Base-by-base conservation (phyloP, 2,113 vertebrate species). In the Macquaria australasica region DNA sequence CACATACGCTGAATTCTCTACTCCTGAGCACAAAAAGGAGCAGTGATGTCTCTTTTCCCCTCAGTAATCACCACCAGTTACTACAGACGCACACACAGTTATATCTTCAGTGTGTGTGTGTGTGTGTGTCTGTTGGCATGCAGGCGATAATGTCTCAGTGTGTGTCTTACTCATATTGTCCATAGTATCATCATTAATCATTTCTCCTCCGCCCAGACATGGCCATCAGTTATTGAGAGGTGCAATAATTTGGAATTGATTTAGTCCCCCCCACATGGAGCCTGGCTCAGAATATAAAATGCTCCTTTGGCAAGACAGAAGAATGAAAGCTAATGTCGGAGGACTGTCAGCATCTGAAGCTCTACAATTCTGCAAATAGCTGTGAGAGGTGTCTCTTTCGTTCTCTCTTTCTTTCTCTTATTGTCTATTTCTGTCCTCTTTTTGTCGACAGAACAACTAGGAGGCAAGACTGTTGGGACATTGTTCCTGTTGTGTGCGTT, bases 161-260 rank as follows among this genome's bases (percentile, higher is more conserved):
- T 89, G 91, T 91, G 91, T 94, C 91, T 89, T 90, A 94, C 94
- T 93, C 86, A 92, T 88, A 92, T 94, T 89, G 91, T 92, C 88
- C 92, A 90, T 87, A 88, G 91, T 91, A 93, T 94, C 89, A 92
- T 93, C 93, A 91, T 94, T 90, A 94, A 94, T 94, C 93, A 95
- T 94, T 86, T 91, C 84, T 92, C 86, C 86, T 90, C 75, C 23
- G 64, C 83, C 72, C 87, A 92, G 90, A 92, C 91, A 87, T 28
- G 81, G 89, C 90, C 92, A 92, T 93, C 92, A 88, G 92, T 94
- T 94, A 93, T 91, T 93, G 93, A 93, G 91, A 92, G 90, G 90
- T 90, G 84, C 89, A 93, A 94, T 95, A 88, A 94, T 94, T 93
- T 91, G 85, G 91, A 94, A 95, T 94, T 94, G 95, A 95, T 96